Evolutionary conservation across 2,888 invertebrate genomes (phyloP), one percentile per base, ranked within the genome.

Genomic region (Drosophila formosana): DNA sequence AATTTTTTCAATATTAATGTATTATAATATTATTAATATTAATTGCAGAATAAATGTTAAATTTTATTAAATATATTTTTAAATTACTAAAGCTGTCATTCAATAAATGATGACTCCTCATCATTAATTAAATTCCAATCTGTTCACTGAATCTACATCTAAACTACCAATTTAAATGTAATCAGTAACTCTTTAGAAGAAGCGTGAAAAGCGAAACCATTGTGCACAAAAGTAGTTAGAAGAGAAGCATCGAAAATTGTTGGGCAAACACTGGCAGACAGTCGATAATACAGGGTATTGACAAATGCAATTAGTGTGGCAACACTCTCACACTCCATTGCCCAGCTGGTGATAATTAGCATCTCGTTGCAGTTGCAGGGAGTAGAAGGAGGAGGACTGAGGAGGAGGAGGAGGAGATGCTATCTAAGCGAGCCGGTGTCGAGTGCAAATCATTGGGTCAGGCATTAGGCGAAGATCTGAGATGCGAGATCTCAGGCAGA

Each of bases 271-370:
- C 30, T 63, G 58, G 11, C 30, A 65, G 60, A 37, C 55, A 41
- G 39, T 34, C 55, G 47, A 52, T 46, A 64, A 72, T 43, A 25
- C 46, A 34, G 18, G 50, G 49, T 88, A 78, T 89, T 88, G 78
- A 89, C 76, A 74, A 68, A 66, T 75, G 52, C 78, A 74, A 78
- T 88, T 88, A 75, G 82, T 68, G 53, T 51, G 67, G 30, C 45
- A 72, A 73, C 79, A 80, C 66, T 79, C 71, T 76, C 62, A 66
- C 72, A 79, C 62, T 41, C 67, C 43, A 63, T 41, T 49, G 66
- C 41, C 9, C 64, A 45, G 51, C 28, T 56, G 63, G 52, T 69
- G 66, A 55, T 80, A 86, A 78, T 83, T 83, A 78, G 72, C 78
- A 64, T 67, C 75, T 78, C 49, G 72, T 78, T 75, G 72, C 37